Percentiles rank a stretch among this genome's conserved stretches.
These are phyloP conservation scores for Strigops habroptila DNA, from an alignment of 2,113 vertebrate species.

Conservation along the genomic window DNA sequence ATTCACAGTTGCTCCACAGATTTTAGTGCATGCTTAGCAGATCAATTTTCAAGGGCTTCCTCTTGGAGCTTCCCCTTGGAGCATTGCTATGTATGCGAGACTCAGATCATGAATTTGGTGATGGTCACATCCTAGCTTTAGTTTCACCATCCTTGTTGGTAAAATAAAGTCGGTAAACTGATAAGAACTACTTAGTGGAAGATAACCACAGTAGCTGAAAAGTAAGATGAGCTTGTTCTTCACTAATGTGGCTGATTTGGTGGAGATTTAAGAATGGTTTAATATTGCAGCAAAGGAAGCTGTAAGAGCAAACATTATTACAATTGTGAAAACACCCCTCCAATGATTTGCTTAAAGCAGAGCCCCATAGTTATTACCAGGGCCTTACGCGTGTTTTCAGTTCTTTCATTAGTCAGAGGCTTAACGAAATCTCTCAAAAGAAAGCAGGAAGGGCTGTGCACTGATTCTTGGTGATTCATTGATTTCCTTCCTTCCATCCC, in stretches of 20 bases:
- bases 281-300: not conserved
- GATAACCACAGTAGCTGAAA: not conserved
- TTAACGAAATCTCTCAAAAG: not conserved
- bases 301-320: not conserved
- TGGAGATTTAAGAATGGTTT: not conserved
- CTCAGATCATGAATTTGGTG: not conserved
- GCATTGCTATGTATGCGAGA: not conserved
- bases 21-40: not conserved
- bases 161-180: not conserved
- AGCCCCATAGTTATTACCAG: not conserved
- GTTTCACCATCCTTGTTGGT: not conserved
- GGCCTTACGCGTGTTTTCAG: not conserved
- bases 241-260: not conserved
- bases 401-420: not conserved
- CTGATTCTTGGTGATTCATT: slow-evolving; percentile 33
- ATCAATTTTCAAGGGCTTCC: not conserved
- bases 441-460: slow-evolving; percentile 42
- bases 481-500: slow-evolving; percentile 43
- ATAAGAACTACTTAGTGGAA: not conserved
- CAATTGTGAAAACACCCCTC: not conserved
- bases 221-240: not conserved
- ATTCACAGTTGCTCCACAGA: not conserved
- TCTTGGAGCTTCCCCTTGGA: not conserved
- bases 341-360: not conserved
- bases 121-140: not conserved